These are phyloP conservation scores for Tromatobia lineatoria DNA, from an alignment of 2,888 invertebrate genomes.

Conservation along the genomic window DNA sequence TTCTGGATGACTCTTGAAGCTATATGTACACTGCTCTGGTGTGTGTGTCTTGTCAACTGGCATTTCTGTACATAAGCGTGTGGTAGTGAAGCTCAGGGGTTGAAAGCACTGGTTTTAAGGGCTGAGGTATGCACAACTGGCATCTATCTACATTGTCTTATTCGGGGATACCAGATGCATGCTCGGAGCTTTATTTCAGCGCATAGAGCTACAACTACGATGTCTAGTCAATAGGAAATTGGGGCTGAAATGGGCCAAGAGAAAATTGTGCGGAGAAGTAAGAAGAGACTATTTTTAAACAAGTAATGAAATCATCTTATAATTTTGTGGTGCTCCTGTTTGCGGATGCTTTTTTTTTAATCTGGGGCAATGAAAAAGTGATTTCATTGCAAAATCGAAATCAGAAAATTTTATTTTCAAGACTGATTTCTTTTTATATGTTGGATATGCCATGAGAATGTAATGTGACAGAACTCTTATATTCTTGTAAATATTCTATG, in stretches of 20 bases:
- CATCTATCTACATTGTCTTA: slow-evolving; percentile 1
- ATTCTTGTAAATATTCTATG: no score
- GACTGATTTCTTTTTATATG: no score
- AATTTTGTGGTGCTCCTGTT: no score
- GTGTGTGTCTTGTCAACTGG: background rate
- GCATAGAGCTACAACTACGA: background rate
- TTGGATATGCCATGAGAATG: no score
- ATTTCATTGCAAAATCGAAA: no score
- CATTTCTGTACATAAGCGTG: background rate
- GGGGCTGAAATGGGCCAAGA: no score
- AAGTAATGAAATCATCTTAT: no score
- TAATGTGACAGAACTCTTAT: no score
- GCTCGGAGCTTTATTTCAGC: background rate
- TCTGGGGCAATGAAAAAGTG: no score
- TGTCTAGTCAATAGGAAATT: no score
- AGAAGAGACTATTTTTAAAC: background rate
- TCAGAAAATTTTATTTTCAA: no score
- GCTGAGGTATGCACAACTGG: background rate
- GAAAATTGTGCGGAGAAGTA: background rate
- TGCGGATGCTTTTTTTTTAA: no score
- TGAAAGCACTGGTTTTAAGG: background rate
- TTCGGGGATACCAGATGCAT: background rate
- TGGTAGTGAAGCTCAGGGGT: background rate
- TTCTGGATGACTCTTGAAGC: slow-evolving; percentile 13
- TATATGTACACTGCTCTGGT: slow-evolving; percentile 27